Percentiles rank a stretch among this genome's conserved stretches.
phyloP scores from a whole-genome alignment of 2,888 invertebrate genomes.

The Panzeria rudis region DNA sequence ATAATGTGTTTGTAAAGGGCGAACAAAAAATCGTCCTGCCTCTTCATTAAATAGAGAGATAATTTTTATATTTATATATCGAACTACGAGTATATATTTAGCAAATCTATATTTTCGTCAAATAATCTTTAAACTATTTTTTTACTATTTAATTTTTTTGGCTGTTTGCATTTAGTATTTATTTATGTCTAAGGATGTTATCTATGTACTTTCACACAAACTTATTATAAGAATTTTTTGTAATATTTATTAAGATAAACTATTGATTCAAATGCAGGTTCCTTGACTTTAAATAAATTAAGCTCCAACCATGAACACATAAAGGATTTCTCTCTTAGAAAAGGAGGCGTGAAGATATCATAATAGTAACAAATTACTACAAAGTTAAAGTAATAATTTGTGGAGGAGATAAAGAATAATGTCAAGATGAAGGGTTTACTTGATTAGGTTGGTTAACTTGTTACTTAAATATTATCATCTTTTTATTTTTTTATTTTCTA shows the following conservation, averaged over 20 bases:
- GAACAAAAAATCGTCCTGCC: no score
- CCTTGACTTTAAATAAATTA: slow-evolving; percentile 64
- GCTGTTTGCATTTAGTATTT: not conserved
- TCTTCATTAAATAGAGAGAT: no score
- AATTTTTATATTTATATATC: no score
- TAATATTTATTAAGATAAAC: slow-evolving; percentile 41
- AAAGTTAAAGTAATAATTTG: slow-evolving; percentile 46
- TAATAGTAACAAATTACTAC: slow-evolving; percentile 57
- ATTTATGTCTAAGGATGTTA: not conserved
- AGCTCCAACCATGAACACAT: slow-evolving; percentile 22
- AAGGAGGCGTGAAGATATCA: not conserved
- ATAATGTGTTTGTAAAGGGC: no score
- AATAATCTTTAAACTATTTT: not conserved
- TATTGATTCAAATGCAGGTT: slow-evolving; percentile 56
- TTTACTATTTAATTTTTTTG: slow-evolving; percentile 1
- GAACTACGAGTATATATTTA: no score
- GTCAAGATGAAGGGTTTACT: slow-evolving; percentile 20
- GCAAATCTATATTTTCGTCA: not conserved
- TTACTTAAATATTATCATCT: slow-evolving; percentile 35
- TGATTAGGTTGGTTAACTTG: slow-evolving; percentile 63
- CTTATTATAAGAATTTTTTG: slow-evolving; percentile 6
- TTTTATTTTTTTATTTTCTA: not conserved
- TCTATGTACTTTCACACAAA: not conserved
- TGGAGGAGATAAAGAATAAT: not conserved
- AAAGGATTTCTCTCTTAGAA: slow-evolving; percentile 11